These are phyloP conservation scores for Anorthoa munda DNA, from an alignment of 2,888 invertebrate genomes.

Conservation along the genomic window DNA sequence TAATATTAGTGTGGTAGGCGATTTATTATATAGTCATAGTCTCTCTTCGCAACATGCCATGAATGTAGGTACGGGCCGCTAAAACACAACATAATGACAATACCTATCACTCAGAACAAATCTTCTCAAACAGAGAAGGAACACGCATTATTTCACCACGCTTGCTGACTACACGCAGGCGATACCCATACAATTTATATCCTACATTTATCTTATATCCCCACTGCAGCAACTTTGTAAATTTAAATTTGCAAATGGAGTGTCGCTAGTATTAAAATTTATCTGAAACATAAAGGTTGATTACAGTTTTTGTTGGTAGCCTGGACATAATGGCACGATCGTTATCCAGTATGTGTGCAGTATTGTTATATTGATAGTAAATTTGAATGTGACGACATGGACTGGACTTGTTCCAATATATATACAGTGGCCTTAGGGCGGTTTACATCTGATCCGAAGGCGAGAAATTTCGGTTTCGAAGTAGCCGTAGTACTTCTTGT, in stretches of 20 bases:
- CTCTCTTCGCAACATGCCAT: too few relatives aligned
- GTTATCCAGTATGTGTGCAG: constrained; percentile 36
- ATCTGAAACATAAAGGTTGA: constrained; percentile 58
- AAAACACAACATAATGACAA: too few relatives aligned
- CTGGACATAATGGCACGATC: constrained; percentile 45
- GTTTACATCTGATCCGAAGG: too few relatives aligned
- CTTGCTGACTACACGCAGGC: not conserved
- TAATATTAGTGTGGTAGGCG: too few relatives aligned
- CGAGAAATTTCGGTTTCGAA: too few relatives aligned
- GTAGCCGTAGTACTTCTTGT: too few relatives aligned
- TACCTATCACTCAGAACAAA: too few relatives aligned
- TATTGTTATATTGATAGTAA: constrained; percentile 41
- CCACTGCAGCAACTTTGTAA: constrained; percentile 37
- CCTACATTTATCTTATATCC: constrained; percentile 41
- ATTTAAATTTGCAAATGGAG: constrained; percentile 52
- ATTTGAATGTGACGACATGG: not conserved
- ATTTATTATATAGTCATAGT: too few relatives aligned
- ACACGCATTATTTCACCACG: not conserved
- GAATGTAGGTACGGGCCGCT: too few relatives aligned
- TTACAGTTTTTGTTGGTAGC: constrained; percentile 55
- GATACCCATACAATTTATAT: constrained; percentile 41
- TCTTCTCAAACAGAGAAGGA: not conserved
- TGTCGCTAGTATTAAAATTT: constrained; percentile 58
- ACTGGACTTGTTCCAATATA: not conserved
- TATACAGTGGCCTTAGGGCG: not conserved